Conservation (phyloP, 2,797 vertebrate genomes). For the Myiotriccus ornatus region DNA sequence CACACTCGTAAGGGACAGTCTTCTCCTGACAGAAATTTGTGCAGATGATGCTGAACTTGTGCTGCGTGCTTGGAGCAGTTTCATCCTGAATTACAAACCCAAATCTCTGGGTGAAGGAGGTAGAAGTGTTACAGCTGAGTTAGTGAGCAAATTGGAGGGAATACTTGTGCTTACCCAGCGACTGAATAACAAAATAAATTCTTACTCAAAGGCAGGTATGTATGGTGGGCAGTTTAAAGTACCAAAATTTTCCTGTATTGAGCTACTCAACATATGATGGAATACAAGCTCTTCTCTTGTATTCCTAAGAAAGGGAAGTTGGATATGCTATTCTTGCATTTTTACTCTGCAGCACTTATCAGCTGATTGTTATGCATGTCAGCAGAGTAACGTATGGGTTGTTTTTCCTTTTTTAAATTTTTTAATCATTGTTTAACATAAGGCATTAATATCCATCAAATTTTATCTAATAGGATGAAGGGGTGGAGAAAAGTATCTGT, state of each 20-base stretch:
- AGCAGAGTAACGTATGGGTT: not conserved
- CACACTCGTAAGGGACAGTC: slow-evolving; percentile 84
- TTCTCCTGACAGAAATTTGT: slow-evolving; percentile 85
- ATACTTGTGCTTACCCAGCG: slow-evolving; percentile 89
- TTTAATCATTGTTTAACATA: not conserved
- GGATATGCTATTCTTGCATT: not conserved
- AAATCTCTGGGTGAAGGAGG: slow-evolving; percentile 80
- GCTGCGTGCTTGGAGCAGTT: slow-evolving; percentile 90
- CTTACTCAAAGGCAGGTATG: slow-evolving; percentile 78
- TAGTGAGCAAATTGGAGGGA: slow-evolving; percentile 90
- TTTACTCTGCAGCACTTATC: not conserved
- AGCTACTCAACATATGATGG: not conserved
- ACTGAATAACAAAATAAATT: slow-evolving; percentile 91
- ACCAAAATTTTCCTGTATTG: not conserved
- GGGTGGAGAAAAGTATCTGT: not conserved
- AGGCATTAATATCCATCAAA: not conserved
- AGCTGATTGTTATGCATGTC: not conserved
- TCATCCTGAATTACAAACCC: slow-evolving; percentile 85
- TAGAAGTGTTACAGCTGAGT: slow-evolving; percentile 81
- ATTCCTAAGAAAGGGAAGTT: not conserved
- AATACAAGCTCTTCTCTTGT: not conserved
- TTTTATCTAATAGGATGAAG: not conserved
- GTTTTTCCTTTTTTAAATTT: not conserved
- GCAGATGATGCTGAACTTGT: slow-evolving; percentile 89
- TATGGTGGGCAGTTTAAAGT: not conserved